A percentile compares a stretch with the other conserved stretches of the same genome.
Evolutionary conservation across 2,888 invertebrate species (phyloP).

Genomic region (Micropterix aruncella): DNA sequence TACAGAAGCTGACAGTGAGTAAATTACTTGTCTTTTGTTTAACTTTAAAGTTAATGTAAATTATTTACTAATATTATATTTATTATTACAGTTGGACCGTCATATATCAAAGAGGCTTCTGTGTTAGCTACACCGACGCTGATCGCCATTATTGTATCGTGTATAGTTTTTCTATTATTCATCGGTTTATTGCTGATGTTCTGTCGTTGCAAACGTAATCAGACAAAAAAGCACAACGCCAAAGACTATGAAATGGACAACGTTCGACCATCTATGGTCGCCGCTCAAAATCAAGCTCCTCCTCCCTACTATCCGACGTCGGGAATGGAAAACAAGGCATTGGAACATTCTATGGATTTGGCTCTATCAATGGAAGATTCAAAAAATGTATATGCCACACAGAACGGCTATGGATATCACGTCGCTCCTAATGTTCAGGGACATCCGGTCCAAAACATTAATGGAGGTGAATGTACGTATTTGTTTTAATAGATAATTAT

Average conservation of each 20-base stretch:
- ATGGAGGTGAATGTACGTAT: constrained; percentile 66
- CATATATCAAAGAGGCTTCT: constrained; percentile 67
- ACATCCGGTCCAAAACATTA: constrained; percentile 49
- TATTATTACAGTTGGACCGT: constrained; percentile 54
- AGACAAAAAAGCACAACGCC: constrained; percentile 67
- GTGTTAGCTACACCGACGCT: constrained; percentile 64
- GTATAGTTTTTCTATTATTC: constrained; percentile 67
- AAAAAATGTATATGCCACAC: constrained; percentile 72
- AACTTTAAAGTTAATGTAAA: neutral
- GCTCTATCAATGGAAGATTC: constrained; percentile 74
- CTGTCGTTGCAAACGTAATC: constrained; percentile 72
- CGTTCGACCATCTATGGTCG: constrained; percentile 69
- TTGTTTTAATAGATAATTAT: too few species aligned
- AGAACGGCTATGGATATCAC: constrained; percentile 78
- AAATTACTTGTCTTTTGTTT: neutral
- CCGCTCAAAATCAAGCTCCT: constrained; percentile 77
- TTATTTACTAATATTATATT: constrained; percentile 2
- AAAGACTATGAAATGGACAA: constrained; percentile 90
- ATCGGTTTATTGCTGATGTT: constrained; percentile 65
- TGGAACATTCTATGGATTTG: constrained; percentile 80
- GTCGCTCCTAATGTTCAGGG: constrained; percentile 53
- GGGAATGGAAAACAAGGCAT: constrained; percentile 82
- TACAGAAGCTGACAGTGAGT: constrained; percentile 73
- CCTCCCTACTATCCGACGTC: constrained; percentile 82
- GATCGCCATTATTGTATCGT: constrained; percentile 65